Base-by-base conservation (phyloP, 2,888 invertebrate species). In the Cosmia trapezina region DNA sequence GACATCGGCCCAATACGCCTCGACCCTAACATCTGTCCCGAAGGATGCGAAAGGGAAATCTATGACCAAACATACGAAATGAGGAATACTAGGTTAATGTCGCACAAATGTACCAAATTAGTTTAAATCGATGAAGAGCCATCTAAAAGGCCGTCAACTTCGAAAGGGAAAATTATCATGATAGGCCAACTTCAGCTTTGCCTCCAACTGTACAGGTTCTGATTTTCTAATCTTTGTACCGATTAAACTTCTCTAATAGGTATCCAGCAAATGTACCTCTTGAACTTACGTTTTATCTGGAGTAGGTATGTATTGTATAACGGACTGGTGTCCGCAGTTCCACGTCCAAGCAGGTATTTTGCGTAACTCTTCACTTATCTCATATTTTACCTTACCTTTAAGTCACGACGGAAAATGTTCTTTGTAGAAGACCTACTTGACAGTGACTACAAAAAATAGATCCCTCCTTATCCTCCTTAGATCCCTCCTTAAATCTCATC, bases 21-120 rank as follows among this genome's bases (percentile, higher is more conserved):
- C 11, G 98, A 98, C 87, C 98, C 98, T 79, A 97, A 96, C 81
- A 93, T 97, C 14, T 98, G 98, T 81, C 98, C 98, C 0, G 95
- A 97, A 43, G 98, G 97, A 0, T 97, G 98, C 81, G 98, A 98
- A 68, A 94, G 91, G 49, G 96, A 97, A 0, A 91, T 98, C n/a
- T 98, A 97, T 88, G 97, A 98, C 51, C 93, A 97, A 83, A 97
- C 98, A 3, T 97, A 98, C 85, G 93, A 96, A 17, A 91, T 98
- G 85, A 95, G 98, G 65, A 91, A 96, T 43, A 95, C 97, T 73
- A 96, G 97, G 96, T 97, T 92, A 60, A 19, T 37, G 22, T 37
- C 14, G 9, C 54, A 45, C 28, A 45, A 11, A 19, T 7, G 9
- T n/a, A n/a, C 51, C n/a, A 9, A 28, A 45, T 61, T 45, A 19